Evolutionary conservation across 2,113 vertebrate species (phyloP).

Genomic region (Puffinus mauretanicus): DNA sequence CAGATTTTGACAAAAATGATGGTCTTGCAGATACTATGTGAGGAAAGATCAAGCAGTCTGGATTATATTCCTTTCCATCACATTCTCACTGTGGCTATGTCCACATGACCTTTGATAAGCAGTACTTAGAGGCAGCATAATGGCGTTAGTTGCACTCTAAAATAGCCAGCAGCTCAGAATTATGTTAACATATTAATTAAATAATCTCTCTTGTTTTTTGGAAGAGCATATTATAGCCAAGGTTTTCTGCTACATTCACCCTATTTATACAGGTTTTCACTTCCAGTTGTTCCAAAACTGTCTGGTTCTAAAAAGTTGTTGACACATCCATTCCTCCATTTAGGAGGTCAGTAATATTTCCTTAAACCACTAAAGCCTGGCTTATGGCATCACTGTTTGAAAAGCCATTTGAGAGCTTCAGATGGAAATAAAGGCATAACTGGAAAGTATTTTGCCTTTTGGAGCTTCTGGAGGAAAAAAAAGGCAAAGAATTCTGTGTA

Average conservation of each 20-base stretch:
- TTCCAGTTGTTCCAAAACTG: neutral
- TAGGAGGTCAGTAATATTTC: neutral
- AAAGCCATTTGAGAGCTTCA: neutral
- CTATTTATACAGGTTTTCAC: neutral
- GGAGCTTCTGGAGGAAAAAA: neutral
- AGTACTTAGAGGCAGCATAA: neutral
- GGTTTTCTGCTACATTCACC: neutral
- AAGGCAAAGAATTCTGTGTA: neutral
- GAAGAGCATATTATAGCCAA: neutral
- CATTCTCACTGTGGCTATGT: neutral
- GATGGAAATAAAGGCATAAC: slow-evolving; percentile 5
- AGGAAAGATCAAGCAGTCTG: neutral
- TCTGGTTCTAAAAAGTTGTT: neutral
- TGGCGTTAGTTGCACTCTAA: neutral
- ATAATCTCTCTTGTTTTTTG: neutral
- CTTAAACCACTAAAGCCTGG: neutral
- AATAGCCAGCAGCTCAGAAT: neutral
- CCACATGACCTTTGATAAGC: neutral
- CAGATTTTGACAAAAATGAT: neutral
- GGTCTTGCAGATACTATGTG: neutral
- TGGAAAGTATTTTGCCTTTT: neutral
- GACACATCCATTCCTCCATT: neutral
- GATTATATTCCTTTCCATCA: neutral
- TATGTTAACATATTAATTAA: neutral
- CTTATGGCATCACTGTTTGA: neutral